Base-by-base conservation (phyloP, 2,797 vertebrate genomes). In the Coreius guichenoti region DNA sequence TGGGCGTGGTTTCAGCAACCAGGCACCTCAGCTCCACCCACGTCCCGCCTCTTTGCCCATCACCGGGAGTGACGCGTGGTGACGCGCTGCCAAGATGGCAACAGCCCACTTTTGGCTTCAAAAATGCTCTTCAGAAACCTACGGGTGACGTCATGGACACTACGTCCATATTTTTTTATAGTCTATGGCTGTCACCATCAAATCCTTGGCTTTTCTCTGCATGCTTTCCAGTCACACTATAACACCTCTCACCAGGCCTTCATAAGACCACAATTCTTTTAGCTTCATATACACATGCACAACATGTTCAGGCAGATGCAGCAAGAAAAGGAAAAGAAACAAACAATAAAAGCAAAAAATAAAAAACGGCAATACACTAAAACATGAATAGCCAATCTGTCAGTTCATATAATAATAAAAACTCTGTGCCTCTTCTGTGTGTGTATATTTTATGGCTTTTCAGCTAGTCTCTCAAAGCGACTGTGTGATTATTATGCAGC, bases 381-480 rank as follows among this genome's bases (percentile, higher is more conserved):
- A 54, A 87, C 49, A 56, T 23, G 19, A 84, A 78, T 43, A 49
- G 65, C 12, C 63, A 78, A 56, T 68, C 33, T 56, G 33, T 78
- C 74, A 29, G 8, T 36, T 84, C 33, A 78, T 68, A 47, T 45
- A 58, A 58, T 78, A 29, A 84, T 87, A 84, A 88, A 87, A 85
- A 6, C 49, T 9, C 26, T n/a, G 63, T 58, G 43, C 72, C 58
- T 82, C n/a, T 70, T 54, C 79, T 45, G 16, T 31, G 29, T 13
- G 63, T 79, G 58, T 56, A 82, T 43, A 47, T 89, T 87, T 85
- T 73, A 88, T 88, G 36, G 67, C 78, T 69, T 88, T 89, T 86
- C 74, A 80, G 43, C 82, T 70, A 78, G 51, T 83, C 51, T 83
- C 68, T 51, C 47, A 85, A 72, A 84, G 75, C 26, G 56, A 86